These are phyloP conservation scores for Nymphalis polychloros DNA, from an alignment of 2,888 invertebrate genomes.

Conservation along the genomic window DNA sequence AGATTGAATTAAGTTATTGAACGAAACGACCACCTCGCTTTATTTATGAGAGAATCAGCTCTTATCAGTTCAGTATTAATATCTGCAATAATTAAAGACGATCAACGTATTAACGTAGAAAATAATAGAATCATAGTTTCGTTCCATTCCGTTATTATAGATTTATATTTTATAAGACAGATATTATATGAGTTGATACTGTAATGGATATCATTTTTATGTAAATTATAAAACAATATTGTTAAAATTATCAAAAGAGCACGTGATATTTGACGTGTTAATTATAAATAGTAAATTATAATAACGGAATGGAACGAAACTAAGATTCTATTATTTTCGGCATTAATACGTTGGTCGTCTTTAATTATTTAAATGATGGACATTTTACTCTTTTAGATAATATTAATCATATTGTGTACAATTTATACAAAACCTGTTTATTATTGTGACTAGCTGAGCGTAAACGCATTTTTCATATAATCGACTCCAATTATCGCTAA, in stretches of 20 bases:
- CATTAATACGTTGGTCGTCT: conserved; percentile 61
- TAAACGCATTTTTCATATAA: conserved; percentile 39
- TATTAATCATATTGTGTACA: conserved; percentile 6
- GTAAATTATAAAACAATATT: too few species aligned
- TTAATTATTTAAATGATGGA: conserved; percentile 68
- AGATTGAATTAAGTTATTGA: conserved; percentile 78
- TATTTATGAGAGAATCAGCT: conserved; percentile 67
- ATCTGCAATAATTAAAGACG: conserved; percentile 72
- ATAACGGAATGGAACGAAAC: neutral
- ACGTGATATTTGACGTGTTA: neutral
- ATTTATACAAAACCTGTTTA: conserved; percentile 10
- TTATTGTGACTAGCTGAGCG: conserved; percentile 16
- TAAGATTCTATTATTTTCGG: conserved; percentile 49
- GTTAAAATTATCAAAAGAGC: too few species aligned
- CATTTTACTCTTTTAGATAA: neutral
- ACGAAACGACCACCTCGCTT: conserved; percentile 54
- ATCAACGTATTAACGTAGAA: conserved; percentile 59
- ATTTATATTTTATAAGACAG: neutral
- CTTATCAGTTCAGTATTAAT: conserved; percentile 74
- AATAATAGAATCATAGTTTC: conserved; percentile 42
- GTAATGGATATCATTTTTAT: too few species aligned
- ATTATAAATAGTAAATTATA: neutral
- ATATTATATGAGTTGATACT: too few species aligned
- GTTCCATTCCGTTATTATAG: neutral
- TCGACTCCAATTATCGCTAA: conserved; percentile 63